A percentile compares a stretch with the other conserved stretches of the same genome.
phyloP scores from a whole-genome alignment of 2,888 invertebrate genomes.

The Sesia apiformis region DNA sequence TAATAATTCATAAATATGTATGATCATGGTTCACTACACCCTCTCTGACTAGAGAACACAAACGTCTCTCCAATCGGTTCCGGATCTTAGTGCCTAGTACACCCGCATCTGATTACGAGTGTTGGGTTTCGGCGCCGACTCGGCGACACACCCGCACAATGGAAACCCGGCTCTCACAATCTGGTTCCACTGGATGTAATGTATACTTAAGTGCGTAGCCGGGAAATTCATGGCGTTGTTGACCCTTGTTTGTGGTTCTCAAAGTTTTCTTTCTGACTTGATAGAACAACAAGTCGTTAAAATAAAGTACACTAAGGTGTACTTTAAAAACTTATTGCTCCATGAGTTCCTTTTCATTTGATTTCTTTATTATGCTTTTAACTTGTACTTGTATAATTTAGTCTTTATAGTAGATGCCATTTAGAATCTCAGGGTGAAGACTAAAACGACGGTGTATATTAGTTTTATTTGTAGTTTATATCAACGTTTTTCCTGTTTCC shows the following conservation, averaged over 20 bases:
- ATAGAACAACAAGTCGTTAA: too few species aligned
- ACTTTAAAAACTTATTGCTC: too few species aligned
- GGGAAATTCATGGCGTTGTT: not conserved
- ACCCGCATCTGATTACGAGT: conserved; percentile 41
- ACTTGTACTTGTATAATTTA: too few species aligned
- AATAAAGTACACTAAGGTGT: too few species aligned
- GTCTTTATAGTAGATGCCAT: too few species aligned
- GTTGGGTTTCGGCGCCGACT: conserved; percentile 44
- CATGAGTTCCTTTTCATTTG: too few species aligned
- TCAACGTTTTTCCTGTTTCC: too few species aligned
- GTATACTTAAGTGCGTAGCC: conserved; percentile 17
- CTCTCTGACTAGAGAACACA: not conserved
- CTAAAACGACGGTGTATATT: too few species aligned
- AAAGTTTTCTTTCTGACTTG: not conserved
- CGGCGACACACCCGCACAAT: conserved; percentile 32
- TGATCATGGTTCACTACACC: not conserved
- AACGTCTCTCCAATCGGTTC: conserved; percentile 27
- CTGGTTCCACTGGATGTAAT: conserved; percentile 41
- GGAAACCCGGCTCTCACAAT: conserved; percentile 25
- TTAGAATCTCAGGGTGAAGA: too few species aligned
- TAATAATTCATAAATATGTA: too few species aligned
- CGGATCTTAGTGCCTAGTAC: conserved; percentile 24
- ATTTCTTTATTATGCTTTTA: too few species aligned
- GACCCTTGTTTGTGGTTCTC: not conserved
- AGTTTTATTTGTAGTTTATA: too few species aligned